Evolutionary conservation across 2,888 invertebrate species (phyloP).

Genomic region (Galerucella nymphaeae): DNA sequence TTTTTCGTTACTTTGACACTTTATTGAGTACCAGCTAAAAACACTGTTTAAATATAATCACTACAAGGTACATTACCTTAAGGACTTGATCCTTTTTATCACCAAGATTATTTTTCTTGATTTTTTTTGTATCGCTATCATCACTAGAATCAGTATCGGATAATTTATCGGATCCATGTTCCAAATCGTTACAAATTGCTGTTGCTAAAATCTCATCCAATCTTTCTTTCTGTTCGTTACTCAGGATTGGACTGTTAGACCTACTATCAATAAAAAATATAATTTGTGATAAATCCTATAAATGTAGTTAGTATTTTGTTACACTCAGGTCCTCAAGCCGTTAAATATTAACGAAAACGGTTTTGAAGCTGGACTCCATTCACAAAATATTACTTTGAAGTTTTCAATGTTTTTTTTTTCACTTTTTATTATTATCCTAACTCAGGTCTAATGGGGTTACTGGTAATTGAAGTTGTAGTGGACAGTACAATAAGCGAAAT

Average conservation of each 20-base stretch:
- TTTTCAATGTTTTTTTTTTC: too few relatives aligned
- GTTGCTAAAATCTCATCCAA: conserved; percentile 38
- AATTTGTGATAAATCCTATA: too few relatives aligned
- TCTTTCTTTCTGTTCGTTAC: conserved; percentile 29
- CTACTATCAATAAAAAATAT: background rate
- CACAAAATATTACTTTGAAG: too few relatives aligned
- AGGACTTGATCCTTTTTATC: conserved; percentile 11
- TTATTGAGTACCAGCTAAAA: too few relatives aligned
- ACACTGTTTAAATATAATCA: background rate
- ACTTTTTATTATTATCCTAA: too few relatives aligned
- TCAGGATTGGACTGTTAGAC: conserved; percentile 27
- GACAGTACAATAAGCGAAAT: background rate
- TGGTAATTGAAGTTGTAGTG: too few relatives aligned
- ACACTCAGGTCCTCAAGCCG: too few relatives aligned
- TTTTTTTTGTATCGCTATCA: conserved; percentile 20
- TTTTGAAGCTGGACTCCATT: too few relatives aligned
- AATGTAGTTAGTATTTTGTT: too few relatives aligned
- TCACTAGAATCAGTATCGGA: conserved; percentile 22
- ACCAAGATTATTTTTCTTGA: conserved; percentile 32
- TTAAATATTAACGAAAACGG: too few relatives aligned
- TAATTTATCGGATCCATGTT: conserved; percentile 28
- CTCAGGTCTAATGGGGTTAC: too few relatives aligned
- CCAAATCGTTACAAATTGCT: conserved; percentile 34
- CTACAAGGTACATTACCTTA: conserved; percentile 9
- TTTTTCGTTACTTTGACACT: too few relatives aligned